Evolutionary conservation across 2,797 vertebrate genomes (phyloP).

Genomic region (Trachops cirrhosus): DNA sequence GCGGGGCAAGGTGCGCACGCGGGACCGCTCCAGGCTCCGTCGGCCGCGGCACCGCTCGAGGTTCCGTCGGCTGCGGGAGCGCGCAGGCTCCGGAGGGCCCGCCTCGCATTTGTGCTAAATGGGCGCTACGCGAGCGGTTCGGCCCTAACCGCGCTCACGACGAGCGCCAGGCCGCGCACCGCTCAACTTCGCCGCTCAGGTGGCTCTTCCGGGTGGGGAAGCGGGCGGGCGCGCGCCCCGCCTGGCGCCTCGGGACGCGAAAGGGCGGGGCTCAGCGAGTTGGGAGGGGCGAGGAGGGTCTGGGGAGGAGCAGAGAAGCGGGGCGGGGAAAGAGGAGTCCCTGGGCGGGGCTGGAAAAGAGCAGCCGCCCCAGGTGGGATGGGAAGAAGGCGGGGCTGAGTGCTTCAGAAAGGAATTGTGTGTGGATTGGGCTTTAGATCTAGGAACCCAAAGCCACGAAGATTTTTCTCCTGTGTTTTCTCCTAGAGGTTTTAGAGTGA

Average conservation of each 20-base stretch:
- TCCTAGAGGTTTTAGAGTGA: neutral
- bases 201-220: conserved; percentile 46
- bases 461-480: neutral
- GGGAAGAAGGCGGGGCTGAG: rapidly evolving
- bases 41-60: neutral
- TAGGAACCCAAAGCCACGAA: neutral
- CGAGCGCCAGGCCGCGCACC: neutral
- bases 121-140: neutral
- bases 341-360: rapidly evolving
- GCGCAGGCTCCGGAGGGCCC: neutral
- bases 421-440: rapidly evolving
- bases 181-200: neutral
- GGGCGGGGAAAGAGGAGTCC: neutral
- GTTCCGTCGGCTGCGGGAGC: neutral
- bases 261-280: neutral
- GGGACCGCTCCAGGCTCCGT: neutral
- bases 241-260: neutral
- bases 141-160: neutral
- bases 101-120: neutral
- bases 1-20: neutral
- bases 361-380: rapidly evolving
- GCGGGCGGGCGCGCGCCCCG: neutral
- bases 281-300: neutral
- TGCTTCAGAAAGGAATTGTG: rapidly evolving
- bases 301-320: neutral